These are phyloP conservation scores for Struthio camelus DNA, from an alignment of 2,113 vertebrate species.

Conservation along the genomic window DNA sequence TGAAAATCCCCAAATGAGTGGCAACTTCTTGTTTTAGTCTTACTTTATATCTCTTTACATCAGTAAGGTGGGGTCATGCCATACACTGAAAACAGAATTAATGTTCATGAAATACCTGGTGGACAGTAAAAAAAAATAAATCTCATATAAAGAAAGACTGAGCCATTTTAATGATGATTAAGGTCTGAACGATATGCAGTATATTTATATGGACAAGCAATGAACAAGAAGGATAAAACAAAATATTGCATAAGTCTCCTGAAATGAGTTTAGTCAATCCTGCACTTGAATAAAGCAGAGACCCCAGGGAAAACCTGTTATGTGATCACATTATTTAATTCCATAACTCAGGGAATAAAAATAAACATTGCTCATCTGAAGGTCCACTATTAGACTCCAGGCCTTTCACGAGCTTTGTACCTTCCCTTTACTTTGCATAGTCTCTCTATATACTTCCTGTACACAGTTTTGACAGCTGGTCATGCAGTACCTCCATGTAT, in stretches of 20 bases:
- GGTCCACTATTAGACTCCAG: not conserved
- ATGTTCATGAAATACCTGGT: not conserved
- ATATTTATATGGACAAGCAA: not conserved
- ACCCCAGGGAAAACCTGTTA: not conserved
- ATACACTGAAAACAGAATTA: not conserved
- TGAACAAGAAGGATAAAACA: not conserved
- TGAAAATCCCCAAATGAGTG: not conserved
- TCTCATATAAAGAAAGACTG: not conserved
- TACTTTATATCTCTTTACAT: too few relatives aligned
- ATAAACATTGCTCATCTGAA: not conserved
- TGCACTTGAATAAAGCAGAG: not conserved
- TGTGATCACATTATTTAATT: not conserved
- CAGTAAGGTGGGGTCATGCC: not conserved
- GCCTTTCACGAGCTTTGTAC: not conserved
- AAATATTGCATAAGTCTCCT: not conserved
- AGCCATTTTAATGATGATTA: not conserved
- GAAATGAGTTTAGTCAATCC: not conserved
- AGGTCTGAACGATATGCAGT: accelerated
- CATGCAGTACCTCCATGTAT: not conserved
- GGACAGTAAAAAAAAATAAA: not conserved
- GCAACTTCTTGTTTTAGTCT: not conserved
- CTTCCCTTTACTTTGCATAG: not conserved
- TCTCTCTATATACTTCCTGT: not conserved
- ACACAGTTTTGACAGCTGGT: not conserved
- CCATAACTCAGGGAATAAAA: not conserved